Conservation (phyloP, 2,888 invertebrate species). For the Schizotus pectinicornis region DNA sequence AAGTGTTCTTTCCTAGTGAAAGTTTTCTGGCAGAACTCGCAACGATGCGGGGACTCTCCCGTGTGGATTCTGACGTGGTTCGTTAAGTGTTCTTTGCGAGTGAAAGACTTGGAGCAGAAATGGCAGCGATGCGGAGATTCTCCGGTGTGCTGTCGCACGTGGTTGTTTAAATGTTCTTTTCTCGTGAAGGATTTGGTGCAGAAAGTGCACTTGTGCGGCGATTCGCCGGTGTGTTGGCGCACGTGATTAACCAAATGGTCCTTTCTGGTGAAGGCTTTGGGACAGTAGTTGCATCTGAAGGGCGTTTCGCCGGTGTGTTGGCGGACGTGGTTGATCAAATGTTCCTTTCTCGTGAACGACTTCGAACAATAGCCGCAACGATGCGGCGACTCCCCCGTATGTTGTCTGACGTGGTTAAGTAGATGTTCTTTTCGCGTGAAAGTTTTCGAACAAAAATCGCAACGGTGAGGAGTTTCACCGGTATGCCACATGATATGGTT, state of each 20-base stretch:
- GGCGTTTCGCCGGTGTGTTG: constrained; percentile 79
- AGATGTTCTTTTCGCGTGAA: constrained; percentile 80
- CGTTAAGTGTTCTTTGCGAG: constrained; percentile 84
- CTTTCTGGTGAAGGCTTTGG: constrained; percentile 84
- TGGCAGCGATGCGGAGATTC: constrained; percentile 87
- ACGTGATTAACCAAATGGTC: constrained; percentile 81
- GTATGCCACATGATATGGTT: constrained; percentile 91
- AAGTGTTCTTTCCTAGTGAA: constrained; percentile 77
- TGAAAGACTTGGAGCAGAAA: constrained; percentile 84
- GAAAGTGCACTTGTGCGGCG: constrained; percentile 77
- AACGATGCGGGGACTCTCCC: constrained; percentile 73
- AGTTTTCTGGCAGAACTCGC: constrained; percentile 73
- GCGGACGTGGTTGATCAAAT: constrained; percentile 84
- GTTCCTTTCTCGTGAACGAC: constrained; percentile 86
- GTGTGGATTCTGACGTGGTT: constrained; percentile 76
- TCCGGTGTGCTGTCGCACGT: constrained; percentile 86
- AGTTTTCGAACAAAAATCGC: constrained; percentile 80
- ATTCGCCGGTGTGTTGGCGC: constrained; percentile 72
- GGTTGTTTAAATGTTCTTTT: constrained; percentile 83
- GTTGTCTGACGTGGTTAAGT: constrained; percentile 78
- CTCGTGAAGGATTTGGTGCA: constrained; percentile 81
- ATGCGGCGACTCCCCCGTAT: constrained; percentile 84
- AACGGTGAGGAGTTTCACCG: constrained; percentile 77
- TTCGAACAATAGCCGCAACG: constrained; percentile 86
- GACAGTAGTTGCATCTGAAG: constrained; percentile 83